These are phyloP conservation scores for Ceyx cyanopectus DNA, from an alignment of 2,113 vertebrate genomes.

Conservation along the genomic window DNA sequence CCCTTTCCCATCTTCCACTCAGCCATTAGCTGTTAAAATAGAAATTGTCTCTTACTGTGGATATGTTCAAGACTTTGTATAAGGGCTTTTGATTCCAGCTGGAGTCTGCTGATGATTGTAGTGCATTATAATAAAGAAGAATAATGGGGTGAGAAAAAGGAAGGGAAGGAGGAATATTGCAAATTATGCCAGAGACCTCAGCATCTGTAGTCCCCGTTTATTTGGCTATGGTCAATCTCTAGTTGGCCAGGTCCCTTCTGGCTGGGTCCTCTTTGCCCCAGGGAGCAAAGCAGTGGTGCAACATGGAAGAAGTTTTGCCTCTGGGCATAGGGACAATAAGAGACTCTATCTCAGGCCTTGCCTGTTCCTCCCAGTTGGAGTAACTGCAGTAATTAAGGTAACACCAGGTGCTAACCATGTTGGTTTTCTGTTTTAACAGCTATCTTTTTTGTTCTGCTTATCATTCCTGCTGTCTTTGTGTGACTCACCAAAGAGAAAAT, in stretches of 20 bases:
- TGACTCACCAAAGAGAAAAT: background rate
- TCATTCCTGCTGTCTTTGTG: background rate
- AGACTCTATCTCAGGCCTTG: background rate
- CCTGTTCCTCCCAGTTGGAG: background rate
- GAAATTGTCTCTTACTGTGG: background rate
- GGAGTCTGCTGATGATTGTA: background rate
- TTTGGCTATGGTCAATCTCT: background rate
- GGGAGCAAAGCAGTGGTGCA: background rate
- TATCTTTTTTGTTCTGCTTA: background rate
- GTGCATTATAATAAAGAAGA: background rate
- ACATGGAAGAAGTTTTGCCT: background rate
- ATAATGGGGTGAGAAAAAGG: background rate
- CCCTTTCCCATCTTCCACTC: background rate
- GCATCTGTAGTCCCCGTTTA: background rate
- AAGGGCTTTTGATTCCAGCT: constrained; percentile 23
- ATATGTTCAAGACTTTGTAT: background rate
- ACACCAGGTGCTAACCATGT: background rate
- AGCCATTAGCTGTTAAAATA: background rate
- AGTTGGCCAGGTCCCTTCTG: background rate
- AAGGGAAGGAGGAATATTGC: background rate
- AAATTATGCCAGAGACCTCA: background rate
- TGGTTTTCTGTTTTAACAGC: constrained; percentile 27
- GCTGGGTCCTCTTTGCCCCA: background rate
- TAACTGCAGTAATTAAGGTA: background rate
- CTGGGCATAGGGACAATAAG: background rate